Base-by-base conservation (phyloP, 2,113 vertebrate species). In the Tyrannus savana region DNA sequence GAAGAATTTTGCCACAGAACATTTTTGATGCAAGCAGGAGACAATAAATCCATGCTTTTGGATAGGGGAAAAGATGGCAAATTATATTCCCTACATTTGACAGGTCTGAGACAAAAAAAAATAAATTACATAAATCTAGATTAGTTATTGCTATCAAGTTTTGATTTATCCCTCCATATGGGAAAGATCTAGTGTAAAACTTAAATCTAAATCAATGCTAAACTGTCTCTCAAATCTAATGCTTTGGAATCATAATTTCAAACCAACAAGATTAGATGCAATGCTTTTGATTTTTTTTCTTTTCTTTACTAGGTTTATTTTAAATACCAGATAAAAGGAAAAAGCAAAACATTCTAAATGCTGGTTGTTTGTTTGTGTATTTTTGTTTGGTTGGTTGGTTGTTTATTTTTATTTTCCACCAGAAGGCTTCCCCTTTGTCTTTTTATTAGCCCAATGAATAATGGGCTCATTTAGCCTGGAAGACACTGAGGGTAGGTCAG, bases 361-460 rank as follows among this genome's bases (percentile, higher is more conserved):
- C 9, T 86, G 33, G 7, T 92, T 92, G 79, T 44, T 19, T 27
- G 19, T 22, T 41, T 41, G 39, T 11, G 39, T 39, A n/a, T 41
- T 41, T 41, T 41, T 41, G 39, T 41, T 41, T 41, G 39, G 12
- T 41, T 41, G 39, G 12, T 41, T 41, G 39, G 24, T 33, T 53
- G 6, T 39, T 27, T 27, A 13, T 18, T 12, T 16, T 16, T 16
- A 49, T 18, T 44, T 33, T 16, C 5, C 15, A 14, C 49, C 58
- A 59, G 63, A 81, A 84, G 23, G 8, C 35, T 94, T 92, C 19
- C 35, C n/a, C 25, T 93, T 87, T 92, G 80, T 84, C 60, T 95
- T 93, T 96, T 96, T 97, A 92, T 97, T 96, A 96, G 68, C 15
- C 37, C n/a, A 37, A 41, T 96, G 58, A 97, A 90, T 95, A 95